These are phyloP conservation scores for Urechis unicinctus DNA, from an alignment of 2,888 invertebrate genomes.

Conservation along the genomic window DNA sequence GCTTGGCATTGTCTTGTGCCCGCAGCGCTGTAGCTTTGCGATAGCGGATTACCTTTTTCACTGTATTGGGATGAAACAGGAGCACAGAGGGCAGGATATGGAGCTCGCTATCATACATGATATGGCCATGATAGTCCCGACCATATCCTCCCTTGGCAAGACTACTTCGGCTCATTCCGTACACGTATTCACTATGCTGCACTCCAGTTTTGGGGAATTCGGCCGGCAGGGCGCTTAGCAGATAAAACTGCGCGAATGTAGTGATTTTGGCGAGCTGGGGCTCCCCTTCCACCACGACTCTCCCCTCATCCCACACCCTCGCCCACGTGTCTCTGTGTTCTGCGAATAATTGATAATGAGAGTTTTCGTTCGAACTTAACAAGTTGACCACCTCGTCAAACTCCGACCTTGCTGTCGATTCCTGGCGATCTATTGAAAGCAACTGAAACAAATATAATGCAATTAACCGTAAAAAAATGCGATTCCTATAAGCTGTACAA, in stretches of 20 bases:
- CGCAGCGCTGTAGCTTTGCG: conserved; percentile 11
- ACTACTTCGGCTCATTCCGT: conserved; percentile 17
- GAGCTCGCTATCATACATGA: conserved; percentile 35
- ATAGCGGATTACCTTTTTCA: conserved; percentile 21
- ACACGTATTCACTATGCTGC: conserved; percentile 17
- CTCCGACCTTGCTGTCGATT: conserved; percentile 19
- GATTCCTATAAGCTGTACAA: no score
- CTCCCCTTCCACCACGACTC: conserved; percentile 22
- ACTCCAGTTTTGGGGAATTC: conserved; percentile 19
- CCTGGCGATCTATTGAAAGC: conserved; percentile 18
- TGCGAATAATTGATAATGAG: conserved; percentile 12
- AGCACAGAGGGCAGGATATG: conserved; percentile 32
- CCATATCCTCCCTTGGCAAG: conserved; percentile 18
- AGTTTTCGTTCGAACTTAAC: conserved; percentile 1
- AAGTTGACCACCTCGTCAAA: conserved; percentile 18
- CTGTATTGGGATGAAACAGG: conserved; percentile 26
- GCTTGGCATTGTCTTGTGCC: conserved; percentile 20
- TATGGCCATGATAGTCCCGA: conserved; percentile 28
- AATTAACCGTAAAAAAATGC: no score
- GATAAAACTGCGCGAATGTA: conserved; percentile 29
- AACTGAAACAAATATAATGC: no score
- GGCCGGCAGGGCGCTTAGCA: conserved; percentile 32
- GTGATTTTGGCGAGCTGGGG: conserved; percentile 21
- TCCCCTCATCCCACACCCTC: conserved; percentile 19
- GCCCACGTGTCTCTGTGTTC: conserved; percentile 22